phyloP scores from a whole-genome alignment of 1,140 invertebrate species.

The Microvelia longipes region DNA sequence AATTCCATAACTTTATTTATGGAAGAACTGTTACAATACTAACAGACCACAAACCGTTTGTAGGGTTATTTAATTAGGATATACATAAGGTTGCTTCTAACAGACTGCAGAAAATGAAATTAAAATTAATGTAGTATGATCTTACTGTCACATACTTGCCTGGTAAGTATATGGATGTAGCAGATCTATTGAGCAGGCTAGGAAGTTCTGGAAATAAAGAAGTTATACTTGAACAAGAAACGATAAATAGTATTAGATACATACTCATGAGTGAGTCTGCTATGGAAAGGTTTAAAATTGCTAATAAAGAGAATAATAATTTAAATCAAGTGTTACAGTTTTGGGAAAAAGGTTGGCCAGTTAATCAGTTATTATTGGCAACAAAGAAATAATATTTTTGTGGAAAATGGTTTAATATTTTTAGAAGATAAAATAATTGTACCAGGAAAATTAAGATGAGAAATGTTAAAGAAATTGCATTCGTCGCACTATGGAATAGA shows the following conservation, averaged over 20 bases:
- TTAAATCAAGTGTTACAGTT: background rate
- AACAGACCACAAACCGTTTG: background rate
- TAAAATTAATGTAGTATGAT: background rate
- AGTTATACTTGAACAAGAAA: background rate
- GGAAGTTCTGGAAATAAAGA: background rate
- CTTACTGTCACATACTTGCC: background rate
- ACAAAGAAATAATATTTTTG: too few relatives aligned
- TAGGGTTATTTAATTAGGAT: background rate
- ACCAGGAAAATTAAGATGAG: background rate
- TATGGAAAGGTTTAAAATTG: background rate
- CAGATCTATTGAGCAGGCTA: background rate
- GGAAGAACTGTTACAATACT: background rate
- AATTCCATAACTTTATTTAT: background rate
- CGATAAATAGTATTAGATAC: background rate
- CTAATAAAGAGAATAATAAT: background rate
- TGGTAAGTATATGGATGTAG: background rate
- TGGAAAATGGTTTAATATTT: background rate
- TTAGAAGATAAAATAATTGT: background rate
- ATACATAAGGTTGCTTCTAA: background rate
- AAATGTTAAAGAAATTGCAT: background rate
- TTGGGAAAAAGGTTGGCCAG: background rate
- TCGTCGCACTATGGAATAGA: background rate
- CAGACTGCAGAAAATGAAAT: background rate
- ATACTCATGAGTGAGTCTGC: background rate
- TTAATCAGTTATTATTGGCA: background rate